Percentiles rank a stretch among this genome's conserved stretches.
These are phyloP conservation scores for Papilio protenor DNA, from an alignment of 2,888 invertebrate genomes.

Conservation along the genomic window DNA sequence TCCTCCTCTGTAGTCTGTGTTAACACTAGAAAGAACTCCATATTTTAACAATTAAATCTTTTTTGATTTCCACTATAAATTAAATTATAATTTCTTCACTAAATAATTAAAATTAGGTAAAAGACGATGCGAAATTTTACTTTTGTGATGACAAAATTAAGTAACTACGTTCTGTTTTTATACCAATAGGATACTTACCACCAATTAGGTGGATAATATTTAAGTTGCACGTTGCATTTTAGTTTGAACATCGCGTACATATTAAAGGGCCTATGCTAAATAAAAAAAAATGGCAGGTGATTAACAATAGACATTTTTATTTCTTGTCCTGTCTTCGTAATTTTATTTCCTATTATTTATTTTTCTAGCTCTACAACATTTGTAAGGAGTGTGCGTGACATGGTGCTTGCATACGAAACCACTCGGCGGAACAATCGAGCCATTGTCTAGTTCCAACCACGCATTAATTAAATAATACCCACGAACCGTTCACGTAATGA, in stretches of 20 bases:
- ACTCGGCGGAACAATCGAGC: slow-evolving; percentile 61
- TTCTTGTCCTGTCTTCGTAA: neutral
- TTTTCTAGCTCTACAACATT: slow-evolving; percentile 32
- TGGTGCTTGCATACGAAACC: slow-evolving; percentile 50
- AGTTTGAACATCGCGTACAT: too few species aligned
- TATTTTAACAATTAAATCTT: neutral
- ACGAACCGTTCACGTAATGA: slow-evolving; percentile 64
- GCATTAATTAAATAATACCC: slow-evolving; percentile 67
- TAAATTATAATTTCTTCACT: neutral
- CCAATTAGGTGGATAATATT: too few species aligned
- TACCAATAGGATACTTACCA: too few species aligned
- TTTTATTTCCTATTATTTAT: slow-evolving; percentile 10
- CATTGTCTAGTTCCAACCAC: slow-evolving; percentile 65
- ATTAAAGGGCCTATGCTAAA: too few species aligned
- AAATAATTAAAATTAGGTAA: neutral
- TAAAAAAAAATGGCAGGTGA: too few species aligned
- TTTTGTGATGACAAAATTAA: too few species aligned
- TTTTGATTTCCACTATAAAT: neutral
- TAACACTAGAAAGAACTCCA: neutral
- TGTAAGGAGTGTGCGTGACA: slow-evolving; percentile 47
- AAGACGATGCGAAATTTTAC: too few species aligned
- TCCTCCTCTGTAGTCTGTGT: neutral
- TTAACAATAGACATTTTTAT: too few species aligned
- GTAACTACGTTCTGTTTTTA: too few species aligned
- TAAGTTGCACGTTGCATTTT: too few species aligned